Evolutionary conservation across 2,888 invertebrate genomes (phyloP).

Genomic region (Clistopyga incitator): DNA sequence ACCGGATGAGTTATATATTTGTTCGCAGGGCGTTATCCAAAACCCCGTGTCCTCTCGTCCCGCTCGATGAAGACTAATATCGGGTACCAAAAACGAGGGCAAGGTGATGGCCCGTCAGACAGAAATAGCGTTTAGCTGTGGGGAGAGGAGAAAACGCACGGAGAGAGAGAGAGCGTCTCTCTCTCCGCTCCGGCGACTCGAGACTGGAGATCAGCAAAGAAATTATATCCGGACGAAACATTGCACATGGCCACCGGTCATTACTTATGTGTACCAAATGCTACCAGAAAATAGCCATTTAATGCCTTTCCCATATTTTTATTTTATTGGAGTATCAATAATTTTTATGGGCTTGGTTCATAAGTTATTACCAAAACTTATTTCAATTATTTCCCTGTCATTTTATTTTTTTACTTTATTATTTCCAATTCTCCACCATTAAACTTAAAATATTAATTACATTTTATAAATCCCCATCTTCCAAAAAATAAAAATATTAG

Average conservation of each 20-base stretch:
- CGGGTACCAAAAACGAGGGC: conserved; percentile 63
- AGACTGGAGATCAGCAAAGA: conserved; percentile 47
- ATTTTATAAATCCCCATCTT: too few species aligned
- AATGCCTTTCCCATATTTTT: neutral
- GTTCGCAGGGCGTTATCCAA: conserved; percentile 35
- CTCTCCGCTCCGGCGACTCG: conserved; percentile 57
- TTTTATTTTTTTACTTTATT: too few species aligned
- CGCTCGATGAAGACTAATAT: conserved; percentile 67
- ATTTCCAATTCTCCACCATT: too few species aligned
- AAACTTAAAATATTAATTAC: too few species aligned
- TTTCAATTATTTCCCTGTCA: too few species aligned
- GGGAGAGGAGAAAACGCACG: conserved; percentile 56
- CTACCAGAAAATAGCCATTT: neutral
- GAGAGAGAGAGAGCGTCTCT: conserved; percentile 23
- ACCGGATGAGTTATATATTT: conserved; percentile 60
- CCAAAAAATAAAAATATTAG: too few species aligned
- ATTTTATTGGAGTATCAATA: neutral
- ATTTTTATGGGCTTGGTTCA: neutral
- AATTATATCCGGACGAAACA: conserved; percentile 28
- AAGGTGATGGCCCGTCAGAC: conserved; percentile 71
- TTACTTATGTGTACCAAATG: neutral
- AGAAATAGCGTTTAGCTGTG: conserved; percentile 67
- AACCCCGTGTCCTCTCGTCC: conserved; percentile 39
- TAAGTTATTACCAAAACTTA: too few species aligned
- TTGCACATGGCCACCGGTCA: conserved; percentile 8